Evolutionary conservation across 2,797 vertebrate genomes (phyloP), one percentile per base, ranked within the genome.

Genomic region (Poeciliopsis paucimaculata): DNA sequence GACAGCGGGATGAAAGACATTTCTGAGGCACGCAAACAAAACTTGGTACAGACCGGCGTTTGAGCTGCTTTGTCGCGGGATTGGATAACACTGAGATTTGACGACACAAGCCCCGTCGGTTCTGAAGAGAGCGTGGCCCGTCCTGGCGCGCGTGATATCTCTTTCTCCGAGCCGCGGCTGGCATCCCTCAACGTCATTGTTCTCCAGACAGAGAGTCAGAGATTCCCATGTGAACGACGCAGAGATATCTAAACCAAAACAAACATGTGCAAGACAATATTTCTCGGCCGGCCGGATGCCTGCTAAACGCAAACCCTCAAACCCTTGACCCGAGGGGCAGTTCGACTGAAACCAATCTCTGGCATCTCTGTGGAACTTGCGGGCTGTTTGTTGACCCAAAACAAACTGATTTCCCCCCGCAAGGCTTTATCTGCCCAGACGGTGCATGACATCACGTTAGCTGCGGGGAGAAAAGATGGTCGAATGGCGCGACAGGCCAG

Each of bases 301-400:
- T 94, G 94, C 84, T 87, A 87, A 92, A 90, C 71, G 82, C 78
- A 87, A 86, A 89, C 83, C 86, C 77, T 78, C 78, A 86, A 86
- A 89, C 83, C 86, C 77, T 78, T 93, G 93, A 94, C 93, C 94
- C 81, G 77, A 84, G 86, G 80, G 84, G 87, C 91, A 86, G 87
- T 87, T 87, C 5, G 41, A 84, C 85, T 91, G 91, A 94, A 94
- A 93, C 90, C 93, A 93, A 94, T 95, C 95, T 94, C 89, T 89
- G 91, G 86, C 93, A 93, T 95, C 93, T 90, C 86, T 90, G 91
- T 91, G 90, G 89, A 93, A 87, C 89, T 91, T 82, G 83, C 34
- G 2, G 88, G 88, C 92, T 95, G 95, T 95, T 96, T 94, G 93
- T 93, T 96, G 95, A 95, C 95, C 94, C 91, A 93, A 94, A 92